Percentiles rank a stretch among this genome's conserved stretches.
phyloP scores from a whole-genome alignment of 2,797 vertebrate species.

The Halcyon badia region DNA sequence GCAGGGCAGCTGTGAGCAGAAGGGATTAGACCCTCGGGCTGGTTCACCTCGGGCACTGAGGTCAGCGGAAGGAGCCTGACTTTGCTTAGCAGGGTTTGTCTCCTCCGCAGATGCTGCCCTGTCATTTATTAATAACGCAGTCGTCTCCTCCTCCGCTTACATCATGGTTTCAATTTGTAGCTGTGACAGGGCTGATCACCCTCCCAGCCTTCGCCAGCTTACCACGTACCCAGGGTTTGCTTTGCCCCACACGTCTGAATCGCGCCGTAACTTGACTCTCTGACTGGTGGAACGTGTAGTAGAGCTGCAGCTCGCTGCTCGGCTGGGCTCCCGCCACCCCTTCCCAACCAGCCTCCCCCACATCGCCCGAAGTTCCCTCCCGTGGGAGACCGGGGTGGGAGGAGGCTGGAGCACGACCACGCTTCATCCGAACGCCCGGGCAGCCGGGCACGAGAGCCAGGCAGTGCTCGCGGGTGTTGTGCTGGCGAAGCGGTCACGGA shows the following conservation, averaged over 20 bases:
- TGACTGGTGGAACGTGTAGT: neutral
- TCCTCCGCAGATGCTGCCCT: neutral
- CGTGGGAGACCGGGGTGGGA: fast-evolving
- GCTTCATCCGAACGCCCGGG: fast-evolving
- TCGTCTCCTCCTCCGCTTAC: neutral
- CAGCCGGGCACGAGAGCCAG: neutral
- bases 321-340: neutral
- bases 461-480: fast-evolving
- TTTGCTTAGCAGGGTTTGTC: neutral
- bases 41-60: neutral
- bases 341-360: fast-evolving
- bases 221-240: neutral
- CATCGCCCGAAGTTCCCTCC: neutral
- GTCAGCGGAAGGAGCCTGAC: neutral
- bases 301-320: neutral
- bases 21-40: slow-evolving; percentile 6
- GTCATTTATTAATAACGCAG: neutral
- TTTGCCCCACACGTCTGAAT: neutral
- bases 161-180: slow-evolving; percentile 41
- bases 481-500: fast-evolving
- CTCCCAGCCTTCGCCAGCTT: neutral
- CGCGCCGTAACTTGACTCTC: neutral
- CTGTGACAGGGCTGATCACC: slow-evolving; percentile 18
- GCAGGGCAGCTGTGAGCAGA: neutral
- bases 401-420: fast-evolving